Percentiles rank a stretch among this genome's conserved stretches.
Conservation (phyloP, 2,888 invertebrate genomes). For the Philereme vetulata region DNA sequence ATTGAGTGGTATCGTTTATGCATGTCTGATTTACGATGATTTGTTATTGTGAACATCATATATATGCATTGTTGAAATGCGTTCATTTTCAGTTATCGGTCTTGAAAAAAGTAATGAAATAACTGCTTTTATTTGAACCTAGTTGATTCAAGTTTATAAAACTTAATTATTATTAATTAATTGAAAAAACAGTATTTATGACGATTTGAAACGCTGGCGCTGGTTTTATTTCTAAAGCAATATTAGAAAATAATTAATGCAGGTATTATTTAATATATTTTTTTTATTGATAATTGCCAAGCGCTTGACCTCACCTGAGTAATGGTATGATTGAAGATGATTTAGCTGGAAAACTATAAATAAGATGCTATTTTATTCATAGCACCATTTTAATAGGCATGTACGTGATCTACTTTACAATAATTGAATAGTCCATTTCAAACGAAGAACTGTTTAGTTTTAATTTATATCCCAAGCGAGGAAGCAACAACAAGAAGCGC, state of each 20-base stretch:
- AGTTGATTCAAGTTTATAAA: no score
- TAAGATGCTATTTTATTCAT: no score
- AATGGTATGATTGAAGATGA: no score
- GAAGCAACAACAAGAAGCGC: constrained; percentile 32
- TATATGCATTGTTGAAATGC: constrained; percentile 1
- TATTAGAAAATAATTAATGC: no score
- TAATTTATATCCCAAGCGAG: constrained; percentile 19
- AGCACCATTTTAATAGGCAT: no score
- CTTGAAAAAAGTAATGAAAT: no score
- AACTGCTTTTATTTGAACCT: neutral
- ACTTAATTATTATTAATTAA: no score
- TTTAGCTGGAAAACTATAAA: no score
- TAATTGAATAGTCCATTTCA: neutral
- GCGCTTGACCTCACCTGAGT: no score
- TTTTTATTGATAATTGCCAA: no score
- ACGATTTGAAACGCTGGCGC: neutral
- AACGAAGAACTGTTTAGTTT: constrained; percentile 1
- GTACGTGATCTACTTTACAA: neutral
- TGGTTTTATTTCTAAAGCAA: neutral
- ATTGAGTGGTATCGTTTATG: constrained; percentile 26
- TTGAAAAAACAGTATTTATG: no score
- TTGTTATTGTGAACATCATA: constrained; percentile 16
- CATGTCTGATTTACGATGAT: constrained; percentile 20
- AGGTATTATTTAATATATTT: no score
- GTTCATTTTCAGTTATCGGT: neutral